Percentiles rank a stretch among this genome's conserved stretches.
phyloP scores from a whole-genome alignment of 2,888 invertebrate species.

The Sussaba pulchella region DNA sequence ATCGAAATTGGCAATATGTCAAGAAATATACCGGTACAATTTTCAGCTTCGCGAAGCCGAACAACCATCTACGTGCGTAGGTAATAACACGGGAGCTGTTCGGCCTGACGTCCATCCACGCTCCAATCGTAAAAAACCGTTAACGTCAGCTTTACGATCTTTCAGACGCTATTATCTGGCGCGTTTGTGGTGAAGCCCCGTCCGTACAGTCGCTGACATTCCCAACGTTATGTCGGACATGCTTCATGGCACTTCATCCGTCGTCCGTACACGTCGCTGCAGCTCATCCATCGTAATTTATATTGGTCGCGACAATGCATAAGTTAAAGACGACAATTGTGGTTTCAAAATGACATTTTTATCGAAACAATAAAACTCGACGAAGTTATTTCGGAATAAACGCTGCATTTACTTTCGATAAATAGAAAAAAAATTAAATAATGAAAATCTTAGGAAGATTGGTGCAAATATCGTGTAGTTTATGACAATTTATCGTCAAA shows the following conservation, averaged over 20 bases:
- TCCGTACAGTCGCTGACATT: not conserved
- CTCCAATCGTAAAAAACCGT: conserved; percentile 12
- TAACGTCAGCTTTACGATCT: conserved; percentile 33
- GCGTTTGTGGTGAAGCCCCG: not conserved
- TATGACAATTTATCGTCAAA: no score
- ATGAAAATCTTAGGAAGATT: no score
- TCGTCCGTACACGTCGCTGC: not conserved
- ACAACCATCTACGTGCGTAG: not conserved
- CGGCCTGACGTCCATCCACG: not conserved
- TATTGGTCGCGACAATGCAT: not conserved
- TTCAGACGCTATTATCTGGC: conserved; percentile 11
- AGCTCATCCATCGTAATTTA: not conserved
- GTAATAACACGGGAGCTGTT: not conserved
- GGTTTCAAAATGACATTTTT: not conserved
- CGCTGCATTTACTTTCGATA: no score
- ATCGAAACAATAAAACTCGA: not conserved
- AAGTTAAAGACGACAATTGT: not conserved
- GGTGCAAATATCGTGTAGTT: no score
- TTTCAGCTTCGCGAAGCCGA: conserved; percentile 8
- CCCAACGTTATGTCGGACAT: not conserved
- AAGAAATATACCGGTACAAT: conserved; percentile 47
- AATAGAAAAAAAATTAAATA: no score
- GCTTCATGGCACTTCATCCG: not conserved
- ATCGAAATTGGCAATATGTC: conserved; percentile 61
- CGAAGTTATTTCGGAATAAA: no score